Percentiles rank a stretch among this genome's conserved stretches.
phyloP scores from a whole-genome alignment of 2,888 invertebrate genomes.

The Yponomeuta plumbellus region DNA sequence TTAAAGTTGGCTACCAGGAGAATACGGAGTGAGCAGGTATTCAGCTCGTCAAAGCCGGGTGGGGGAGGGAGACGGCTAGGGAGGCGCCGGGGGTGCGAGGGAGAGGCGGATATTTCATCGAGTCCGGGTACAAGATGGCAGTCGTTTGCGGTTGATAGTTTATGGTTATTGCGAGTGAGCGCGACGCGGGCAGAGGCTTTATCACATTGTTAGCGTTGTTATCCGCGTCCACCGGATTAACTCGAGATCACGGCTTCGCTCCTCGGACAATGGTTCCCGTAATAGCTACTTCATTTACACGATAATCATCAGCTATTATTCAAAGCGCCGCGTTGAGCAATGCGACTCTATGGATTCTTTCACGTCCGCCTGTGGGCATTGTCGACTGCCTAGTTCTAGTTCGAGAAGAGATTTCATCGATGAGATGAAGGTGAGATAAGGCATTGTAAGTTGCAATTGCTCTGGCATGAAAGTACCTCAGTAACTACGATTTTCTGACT shows the following conservation, averaged over 20 bases:
- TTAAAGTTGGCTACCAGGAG: conserved; percentile 63
- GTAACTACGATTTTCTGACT: too few species aligned
- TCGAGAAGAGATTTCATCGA: too few species aligned
- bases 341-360: neutral
- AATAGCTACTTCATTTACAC: conserved; percentile 54
- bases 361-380: conserved; percentile 4
- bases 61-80: conserved; percentile 43
- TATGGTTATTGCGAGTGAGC: conserved; percentile 74
- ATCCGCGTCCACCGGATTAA: conserved; percentile 69
- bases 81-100: conserved; percentile 41
- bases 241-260: conserved; percentile 54
- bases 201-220: conserved; percentile 74
- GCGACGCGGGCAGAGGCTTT: conserved; percentile 66
- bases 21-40: conserved; percentile 53
- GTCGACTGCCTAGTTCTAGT: too few species aligned
- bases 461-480: too few species aligned
- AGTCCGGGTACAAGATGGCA: conserved; percentile 71
- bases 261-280: conserved; percentile 48
- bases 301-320: conserved; percentile 23
- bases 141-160: conserved; percentile 75
- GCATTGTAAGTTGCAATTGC: too few species aligned
- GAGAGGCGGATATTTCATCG: conserved; percentile 67
- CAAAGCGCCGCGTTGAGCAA: neutral
- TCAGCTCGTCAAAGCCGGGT: conserved; percentile 35
- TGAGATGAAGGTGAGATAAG: too few species aligned